Evolutionary conservation across 2,797 vertebrate species (phyloP).

Genomic region (Argyrosomus regius): DNA sequence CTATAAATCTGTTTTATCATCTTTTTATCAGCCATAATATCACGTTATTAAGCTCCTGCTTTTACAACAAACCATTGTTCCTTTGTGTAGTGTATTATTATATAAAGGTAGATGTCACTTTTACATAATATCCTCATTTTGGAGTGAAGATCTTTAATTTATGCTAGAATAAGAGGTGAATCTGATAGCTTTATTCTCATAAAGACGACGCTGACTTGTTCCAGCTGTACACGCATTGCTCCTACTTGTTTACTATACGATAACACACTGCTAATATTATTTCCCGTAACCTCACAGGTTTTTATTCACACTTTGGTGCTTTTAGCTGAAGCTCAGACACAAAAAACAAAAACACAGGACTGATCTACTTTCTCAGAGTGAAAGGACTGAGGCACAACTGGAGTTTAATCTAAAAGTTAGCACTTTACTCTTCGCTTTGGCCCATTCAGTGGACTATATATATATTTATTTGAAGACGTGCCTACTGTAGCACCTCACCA

Average conservation of each 20-base stretch:
- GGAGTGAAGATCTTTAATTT: constrained; percentile 15
- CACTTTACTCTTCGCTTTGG: constrained; percentile 43
- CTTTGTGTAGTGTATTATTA: neutral
- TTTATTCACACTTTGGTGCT: constrained; percentile 13
- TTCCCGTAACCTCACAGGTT: neutral
- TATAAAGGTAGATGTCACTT: neutral
- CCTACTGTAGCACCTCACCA: constrained; percentile 37
- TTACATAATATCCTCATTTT: constrained; percentile 13
- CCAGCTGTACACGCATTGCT: neutral
- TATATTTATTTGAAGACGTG: constrained; percentile 47
- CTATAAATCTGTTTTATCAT: constrained; percentile 2
- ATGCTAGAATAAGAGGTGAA: constrained; percentile 6
- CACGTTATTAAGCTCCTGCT: neutral
- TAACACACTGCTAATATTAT: neutral
- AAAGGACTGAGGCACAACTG: constrained; percentile 12
- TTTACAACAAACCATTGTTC: neutral
- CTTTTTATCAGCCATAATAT: no score
- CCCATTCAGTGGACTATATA: neutral
- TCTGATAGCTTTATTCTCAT: neutral
- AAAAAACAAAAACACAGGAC: neutral
- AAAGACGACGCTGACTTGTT: constrained; percentile 17
- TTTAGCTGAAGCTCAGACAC: constrained; percentile 13
- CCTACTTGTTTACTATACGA: neutral
- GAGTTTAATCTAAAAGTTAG: constrained; percentile 11
- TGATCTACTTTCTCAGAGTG: neutral